These are phyloP conservation scores for Pogonocichla stellata DNA, from an alignment of 2,113 vertebrate species.

Conservation along the genomic window DNA sequence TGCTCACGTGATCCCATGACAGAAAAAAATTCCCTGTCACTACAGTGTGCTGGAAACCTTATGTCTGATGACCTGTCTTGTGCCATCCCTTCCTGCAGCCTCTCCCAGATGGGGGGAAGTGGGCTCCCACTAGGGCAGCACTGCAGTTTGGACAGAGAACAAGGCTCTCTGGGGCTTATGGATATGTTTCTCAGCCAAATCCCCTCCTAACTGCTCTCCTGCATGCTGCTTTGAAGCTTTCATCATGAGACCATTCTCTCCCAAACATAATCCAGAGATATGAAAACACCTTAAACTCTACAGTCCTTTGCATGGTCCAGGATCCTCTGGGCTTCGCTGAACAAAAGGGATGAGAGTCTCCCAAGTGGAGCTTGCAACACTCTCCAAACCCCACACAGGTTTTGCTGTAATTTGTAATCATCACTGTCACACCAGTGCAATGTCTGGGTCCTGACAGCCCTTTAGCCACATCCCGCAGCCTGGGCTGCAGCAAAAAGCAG, in stretches of 20 bases:
- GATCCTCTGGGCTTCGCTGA: neutral
- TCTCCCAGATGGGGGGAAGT: neutral
- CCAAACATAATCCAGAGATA: neutral
- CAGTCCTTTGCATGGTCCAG: too few species aligned
- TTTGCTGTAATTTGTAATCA: neutral
- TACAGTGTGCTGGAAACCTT: neutral
- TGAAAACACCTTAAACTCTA: neutral
- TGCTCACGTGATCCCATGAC: neutral
- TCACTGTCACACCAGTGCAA: too few species aligned
- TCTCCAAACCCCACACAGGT: neutral
- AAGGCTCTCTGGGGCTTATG: neutral
- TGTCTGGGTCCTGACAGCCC: neutral
- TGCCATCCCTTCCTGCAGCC: neutral
- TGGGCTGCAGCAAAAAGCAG: neutral
- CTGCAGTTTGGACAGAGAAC: accelerated
- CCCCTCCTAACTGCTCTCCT: neutral
- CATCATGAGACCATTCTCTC: neutral
- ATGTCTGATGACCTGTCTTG: neutral
- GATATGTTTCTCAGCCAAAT: neutral
- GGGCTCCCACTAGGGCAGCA: neutral
- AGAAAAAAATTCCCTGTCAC: neutral
- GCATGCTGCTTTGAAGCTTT: neutral
- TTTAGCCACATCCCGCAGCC: neutral
- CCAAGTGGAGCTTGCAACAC: accelerated
- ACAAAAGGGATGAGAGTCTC: neutral